A percentile compares a stretch with the other conserved stretches of the same genome.
Conservation (phyloP, 2,113 vertebrate genomes). For the Dipodomys merriami region DNA sequence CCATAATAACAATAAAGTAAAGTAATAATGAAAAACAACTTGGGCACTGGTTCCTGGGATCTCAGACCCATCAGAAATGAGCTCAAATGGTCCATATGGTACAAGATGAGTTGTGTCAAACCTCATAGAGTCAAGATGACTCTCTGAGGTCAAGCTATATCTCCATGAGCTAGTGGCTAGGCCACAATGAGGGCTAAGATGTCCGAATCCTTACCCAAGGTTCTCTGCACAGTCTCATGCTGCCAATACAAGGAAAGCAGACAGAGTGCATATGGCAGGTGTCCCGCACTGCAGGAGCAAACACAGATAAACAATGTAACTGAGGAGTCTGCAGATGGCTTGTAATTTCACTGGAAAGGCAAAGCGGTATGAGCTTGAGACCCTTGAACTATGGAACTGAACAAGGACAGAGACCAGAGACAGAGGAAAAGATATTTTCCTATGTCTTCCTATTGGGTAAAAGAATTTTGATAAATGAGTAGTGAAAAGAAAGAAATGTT, state of each 20-base stretch:
- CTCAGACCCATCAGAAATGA: neutral
- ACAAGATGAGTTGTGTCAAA: neutral
- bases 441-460: neutral
- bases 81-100: neutral
- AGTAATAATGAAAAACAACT: neutral
- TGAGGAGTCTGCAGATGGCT: neutral
- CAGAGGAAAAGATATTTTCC: neutral
- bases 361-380: neutral
- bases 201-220: neutral
- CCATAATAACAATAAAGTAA: too few relatives aligned
- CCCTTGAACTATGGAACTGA: neutral
- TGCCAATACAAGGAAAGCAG: neutral
- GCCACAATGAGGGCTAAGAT: neutral
- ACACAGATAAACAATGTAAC: neutral
- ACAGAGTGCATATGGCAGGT: neutral
- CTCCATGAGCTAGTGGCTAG: neutral
- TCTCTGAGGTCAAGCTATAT: neutral
- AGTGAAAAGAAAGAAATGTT: neutral
- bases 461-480: neutral
- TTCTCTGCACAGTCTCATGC: accelerated
- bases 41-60: neutral
- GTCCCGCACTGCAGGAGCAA: neutral
- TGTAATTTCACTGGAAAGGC: neutral
- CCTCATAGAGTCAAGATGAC: neutral
- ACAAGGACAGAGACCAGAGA: neutral